A percentile compares a stretch with the other conserved stretches of the same genome.
phyloP scores from a whole-genome alignment of 2,888 invertebrate species.

The Eurois occulta region DNA sequence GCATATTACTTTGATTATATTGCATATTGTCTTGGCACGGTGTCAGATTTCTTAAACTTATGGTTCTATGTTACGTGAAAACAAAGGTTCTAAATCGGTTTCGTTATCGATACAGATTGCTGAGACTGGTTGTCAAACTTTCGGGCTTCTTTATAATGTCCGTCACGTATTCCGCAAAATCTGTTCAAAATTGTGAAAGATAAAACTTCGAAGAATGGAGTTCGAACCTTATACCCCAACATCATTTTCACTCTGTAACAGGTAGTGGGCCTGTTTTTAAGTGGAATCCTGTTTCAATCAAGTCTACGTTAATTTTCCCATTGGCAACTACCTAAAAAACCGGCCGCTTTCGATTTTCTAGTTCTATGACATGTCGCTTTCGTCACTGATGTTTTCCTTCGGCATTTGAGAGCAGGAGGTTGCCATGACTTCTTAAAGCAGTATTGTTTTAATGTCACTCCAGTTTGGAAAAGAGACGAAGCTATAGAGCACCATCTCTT shows the following conservation, averaged over 20 bases:
- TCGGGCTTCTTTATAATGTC: not conserved
- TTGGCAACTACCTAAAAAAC: no score
- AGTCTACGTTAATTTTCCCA: no score
- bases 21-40: constrained; percentile 48
- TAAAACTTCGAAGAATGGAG: not conserved
- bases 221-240: no score
- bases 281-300: no score
- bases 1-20: constrained; percentile 25
- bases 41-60: not conserved
- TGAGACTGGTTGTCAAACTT: not conserved
- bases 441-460: no score
- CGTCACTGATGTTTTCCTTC: not conserved
- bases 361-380: not conserved
- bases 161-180: not conserved
- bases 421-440: no score
- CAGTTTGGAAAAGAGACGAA: no score
- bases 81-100: not conserved
- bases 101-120: not conserved
- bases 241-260: not conserved
- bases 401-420: not conserved
- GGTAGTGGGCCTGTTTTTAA: no score
- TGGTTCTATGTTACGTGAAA: not conserved
- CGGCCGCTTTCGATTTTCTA: not conserved
- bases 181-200: not conserved
- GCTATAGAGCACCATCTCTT: not conserved